phyloP scores from a whole-genome alignment of 2,888 invertebrate species.

The Scrobipalpa atriplicella region DNA sequence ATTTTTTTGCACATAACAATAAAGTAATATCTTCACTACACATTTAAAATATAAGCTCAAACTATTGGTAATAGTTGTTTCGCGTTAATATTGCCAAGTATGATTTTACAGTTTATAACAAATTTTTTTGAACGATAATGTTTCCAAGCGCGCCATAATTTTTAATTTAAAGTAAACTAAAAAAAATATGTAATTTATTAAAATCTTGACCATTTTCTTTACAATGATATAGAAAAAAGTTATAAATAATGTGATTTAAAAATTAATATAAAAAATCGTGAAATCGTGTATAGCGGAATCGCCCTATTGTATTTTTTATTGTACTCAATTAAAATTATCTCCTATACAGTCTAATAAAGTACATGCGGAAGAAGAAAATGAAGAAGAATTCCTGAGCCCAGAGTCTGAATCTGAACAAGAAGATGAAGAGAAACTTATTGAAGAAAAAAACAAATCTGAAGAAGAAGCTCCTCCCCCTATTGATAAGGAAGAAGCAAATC shows the following conservation, averaged over 20 bases:
- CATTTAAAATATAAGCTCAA: background rate
- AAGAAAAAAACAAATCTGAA: constrained; percentile 30
- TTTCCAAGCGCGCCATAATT: background rate
- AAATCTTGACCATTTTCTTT: constrained; percentile 3
- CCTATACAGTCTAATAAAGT: constrained; percentile 50
- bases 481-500: background rate
- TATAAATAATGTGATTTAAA: constrained; percentile 4
- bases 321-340: constrained; percentile 6
- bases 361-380: constrained; percentile 71
- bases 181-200: background rate
- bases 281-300: constrained; percentile 7
- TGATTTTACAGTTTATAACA: background rate
- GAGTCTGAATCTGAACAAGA: constrained; percentile 74
- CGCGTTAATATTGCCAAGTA: background rate
- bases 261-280: constrained; percentile 5
- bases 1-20: no score
- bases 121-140: background rate
- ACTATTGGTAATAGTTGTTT: background rate
- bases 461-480: constrained; percentile 5
- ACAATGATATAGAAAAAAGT: background rate
- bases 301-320: background rate
- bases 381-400: constrained; percentile 77
- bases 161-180: background rate
- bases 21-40: no score
- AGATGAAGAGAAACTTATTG: constrained; percentile 45